Evolutionary conservation across 2,888 invertebrate genomes (phyloP).

Genomic region (Trichopoda pennipes): DNA sequence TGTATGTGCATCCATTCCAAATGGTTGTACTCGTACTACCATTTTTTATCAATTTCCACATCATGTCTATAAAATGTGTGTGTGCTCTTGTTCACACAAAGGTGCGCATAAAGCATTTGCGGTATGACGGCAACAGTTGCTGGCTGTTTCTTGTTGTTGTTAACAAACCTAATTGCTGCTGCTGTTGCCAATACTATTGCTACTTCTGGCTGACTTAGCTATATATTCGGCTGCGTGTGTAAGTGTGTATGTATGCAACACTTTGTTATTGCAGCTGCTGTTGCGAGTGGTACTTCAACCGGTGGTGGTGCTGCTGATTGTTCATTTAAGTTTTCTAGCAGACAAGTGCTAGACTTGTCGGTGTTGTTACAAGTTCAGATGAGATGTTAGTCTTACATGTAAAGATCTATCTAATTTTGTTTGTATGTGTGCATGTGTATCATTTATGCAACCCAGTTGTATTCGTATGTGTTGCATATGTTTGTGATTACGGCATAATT

Average conservation of each 20-base stretch:
- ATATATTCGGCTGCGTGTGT: neutral
- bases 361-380: slow-evolving; percentile 65
- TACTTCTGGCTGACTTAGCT: slow-evolving; percentile 43
- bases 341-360: slow-evolving; percentile 66
- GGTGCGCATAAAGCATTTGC: slow-evolving; percentile 70
- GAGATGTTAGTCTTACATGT: slow-evolving; percentile 54
- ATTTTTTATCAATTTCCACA: slow-evolving; percentile 67
- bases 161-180: slow-evolving; percentile 62
- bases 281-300: slow-evolving; percentile 51
- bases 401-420: slow-evolving; percentile 32
- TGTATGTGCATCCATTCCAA: slow-evolving; percentile 48
- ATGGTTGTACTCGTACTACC: slow-evolving; percentile 61
- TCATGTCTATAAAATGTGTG: slow-evolving; percentile 57
- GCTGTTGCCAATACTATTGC: slow-evolving; percentile 36
- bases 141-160: slow-evolving; percentile 58
- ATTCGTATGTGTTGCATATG: slow-evolving; percentile 42
- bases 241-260: slow-evolving; percentile 18
- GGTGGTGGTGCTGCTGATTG: slow-evolving; percentile 51
- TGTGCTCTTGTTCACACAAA: slow-evolving; percentile 65
- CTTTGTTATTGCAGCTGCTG: slow-evolving; percentile 30
- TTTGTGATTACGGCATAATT: slow-evolving; percentile 64
- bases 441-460: slow-evolving; percentile 13
- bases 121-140: slow-evolving; percentile 67
- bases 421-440: neutral
- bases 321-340: slow-evolving; percentile 49